Conservation (phyloP, 2,797 vertebrate genomes). For the Neostethus bicornis region DNA sequence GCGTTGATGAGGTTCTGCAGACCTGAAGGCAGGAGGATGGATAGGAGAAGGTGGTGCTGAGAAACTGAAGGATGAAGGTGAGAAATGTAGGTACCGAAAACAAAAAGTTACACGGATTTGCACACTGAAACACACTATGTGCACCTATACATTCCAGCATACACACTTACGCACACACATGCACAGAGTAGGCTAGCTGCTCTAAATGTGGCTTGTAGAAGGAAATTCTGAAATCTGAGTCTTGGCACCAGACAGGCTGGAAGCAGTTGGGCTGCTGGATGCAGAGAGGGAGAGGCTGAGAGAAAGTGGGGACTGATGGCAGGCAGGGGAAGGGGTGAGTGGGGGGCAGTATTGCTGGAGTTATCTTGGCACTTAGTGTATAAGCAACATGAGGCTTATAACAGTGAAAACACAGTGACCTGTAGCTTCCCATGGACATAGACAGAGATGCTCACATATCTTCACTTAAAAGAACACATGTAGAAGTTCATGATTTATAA, state of each 20-base stretch:
- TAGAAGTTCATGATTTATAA: constrained; percentile 11
- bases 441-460: not conserved
- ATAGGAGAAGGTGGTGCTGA: constrained; percentile 17
- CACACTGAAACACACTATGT: constrained; percentile 24
- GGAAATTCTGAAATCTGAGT: constrained; percentile 91
- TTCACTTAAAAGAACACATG: constrained; percentile 1
- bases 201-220: constrained; percentile 91
- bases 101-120: constrained; percentile 57
- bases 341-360: constrained; percentile 69
- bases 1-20: constrained; percentile 33
- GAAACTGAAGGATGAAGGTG: constrained; percentile 30
- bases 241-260: constrained; percentile 95
- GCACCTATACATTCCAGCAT: constrained; percentile 24
- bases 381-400: constrained; percentile 68
- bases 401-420: constrained; percentile 60
- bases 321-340: constrained; percentile 33
- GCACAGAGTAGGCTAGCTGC: constrained; percentile 66
- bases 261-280: constrained; percentile 78
- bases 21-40: constrained; percentile 44
- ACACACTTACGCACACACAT: constrained; percentile 34
- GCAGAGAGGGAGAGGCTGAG: constrained; percentile 54
- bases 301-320: constrained; percentile 23
- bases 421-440: constrained; percentile 29
- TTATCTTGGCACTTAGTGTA: constrained; percentile 78
- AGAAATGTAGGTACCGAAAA: constrained; percentile 50